phyloP scores from a whole-genome alignment of 1,140 invertebrate species.

The Sminthurides bifidus region DNA sequence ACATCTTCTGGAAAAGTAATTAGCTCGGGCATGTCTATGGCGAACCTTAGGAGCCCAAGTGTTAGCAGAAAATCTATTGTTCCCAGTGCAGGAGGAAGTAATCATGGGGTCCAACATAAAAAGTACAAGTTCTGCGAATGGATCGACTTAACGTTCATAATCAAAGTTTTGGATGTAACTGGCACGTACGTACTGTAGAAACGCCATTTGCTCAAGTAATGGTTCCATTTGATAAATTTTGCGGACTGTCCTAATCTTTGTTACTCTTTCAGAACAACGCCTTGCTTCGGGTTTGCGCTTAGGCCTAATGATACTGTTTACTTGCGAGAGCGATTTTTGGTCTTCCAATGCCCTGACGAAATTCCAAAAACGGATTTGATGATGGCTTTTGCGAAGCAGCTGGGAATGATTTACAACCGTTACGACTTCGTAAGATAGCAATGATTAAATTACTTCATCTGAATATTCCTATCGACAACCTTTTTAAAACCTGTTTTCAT shows the following conservation, averaged over 20 bases:
- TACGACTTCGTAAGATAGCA: slow-evolving; percentile 29
- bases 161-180: slow-evolving; percentile 76
- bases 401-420: slow-evolving; percentile 18
- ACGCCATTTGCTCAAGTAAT: too few species aligned
- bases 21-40: slow-evolving; percentile 14
- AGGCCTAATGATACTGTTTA: slow-evolving; percentile 62
- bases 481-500: background rate
- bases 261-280: slow-evolving; percentile 1
- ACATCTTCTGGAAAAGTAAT: slow-evolving; percentile 10
- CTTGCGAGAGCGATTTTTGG: slow-evolving; percentile 73
- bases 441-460: background rate
- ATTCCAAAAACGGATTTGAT: slow-evolving; percentile 16
- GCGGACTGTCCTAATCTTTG: too few species aligned
- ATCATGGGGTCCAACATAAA: slow-evolving; percentile 8
- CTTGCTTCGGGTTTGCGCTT: slow-evolving; percentile 74
- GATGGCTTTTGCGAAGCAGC: slow-evolving; percentile 22
- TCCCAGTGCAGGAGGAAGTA: background rate
- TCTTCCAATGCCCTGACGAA: slow-evolving; percentile 54
- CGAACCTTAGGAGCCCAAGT: slow-evolving; percentile 27
- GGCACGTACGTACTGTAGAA: slow-evolving; percentile 55
- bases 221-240: too few species aligned
- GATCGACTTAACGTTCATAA: slow-evolving; percentile 72
- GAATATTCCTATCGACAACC: background rate
- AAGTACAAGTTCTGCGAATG: slow-evolving; percentile 78
- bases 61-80: slow-evolving; percentile 21